These are phyloP conservation scores for Peromyscus leucopus DNA, from an alignment of 2,113 vertebrate genomes.

Conservation along the genomic window DNA sequence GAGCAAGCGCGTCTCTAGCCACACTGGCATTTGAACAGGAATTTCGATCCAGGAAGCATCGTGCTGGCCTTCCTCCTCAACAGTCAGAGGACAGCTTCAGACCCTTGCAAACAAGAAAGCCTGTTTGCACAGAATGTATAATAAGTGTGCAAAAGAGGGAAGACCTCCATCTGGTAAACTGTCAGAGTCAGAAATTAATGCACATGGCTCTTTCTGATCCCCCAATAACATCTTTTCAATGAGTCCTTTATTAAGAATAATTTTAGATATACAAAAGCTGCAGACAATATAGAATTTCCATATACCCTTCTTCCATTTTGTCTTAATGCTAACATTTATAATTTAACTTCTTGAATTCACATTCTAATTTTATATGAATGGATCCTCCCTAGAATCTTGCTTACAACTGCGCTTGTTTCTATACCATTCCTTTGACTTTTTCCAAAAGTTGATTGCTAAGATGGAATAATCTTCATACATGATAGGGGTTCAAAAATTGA, in stretches of 20 bases:
- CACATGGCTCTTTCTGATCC: background rate
- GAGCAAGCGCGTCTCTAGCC: background rate
- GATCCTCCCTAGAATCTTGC: background rate
- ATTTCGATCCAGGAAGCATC: constrained; percentile 19
- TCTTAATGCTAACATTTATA: background rate
- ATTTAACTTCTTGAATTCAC: background rate
- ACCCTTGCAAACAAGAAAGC: background rate
- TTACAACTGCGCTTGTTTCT: constrained; percentile 24
- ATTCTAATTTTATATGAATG: constrained; percentile 25
- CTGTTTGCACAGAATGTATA: background rate
- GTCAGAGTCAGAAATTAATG: constrained; percentile 20
- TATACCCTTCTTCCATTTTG: background rate
- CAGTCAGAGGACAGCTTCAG: background rate
- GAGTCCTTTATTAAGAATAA: constrained; percentile 41
- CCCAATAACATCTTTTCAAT: background rate
- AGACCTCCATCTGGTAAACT: background rate
- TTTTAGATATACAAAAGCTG: constrained; percentile 43
- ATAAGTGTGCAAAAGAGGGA: background rate
- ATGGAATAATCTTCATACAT: constrained; percentile 7
- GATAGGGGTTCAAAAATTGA: constrained; percentile 34
- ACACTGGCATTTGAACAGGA: constrained; percentile 1
- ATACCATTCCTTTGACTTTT: constrained; percentile 33
- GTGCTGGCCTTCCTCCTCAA: constrained; percentile 6
- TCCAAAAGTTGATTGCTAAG: constrained; percentile 34
- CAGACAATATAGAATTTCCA: constrained; percentile 18